Evolutionary conservation across 2,797 vertebrate genomes (phyloP).

Genomic region (Pseudomugil tenellus): DNA sequence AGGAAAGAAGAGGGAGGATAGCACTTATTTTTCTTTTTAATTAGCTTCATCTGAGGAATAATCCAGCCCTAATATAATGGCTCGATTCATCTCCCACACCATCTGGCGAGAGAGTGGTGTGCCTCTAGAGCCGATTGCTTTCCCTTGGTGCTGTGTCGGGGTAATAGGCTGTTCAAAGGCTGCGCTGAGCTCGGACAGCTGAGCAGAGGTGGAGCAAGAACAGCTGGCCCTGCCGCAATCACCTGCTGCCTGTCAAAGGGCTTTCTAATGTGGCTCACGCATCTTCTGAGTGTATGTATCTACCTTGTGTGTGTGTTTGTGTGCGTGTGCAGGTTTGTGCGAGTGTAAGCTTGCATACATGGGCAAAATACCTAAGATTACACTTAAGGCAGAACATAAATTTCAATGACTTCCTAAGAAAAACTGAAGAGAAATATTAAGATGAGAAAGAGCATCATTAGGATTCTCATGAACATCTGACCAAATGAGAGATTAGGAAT

Average conservation of each 20-base stretch:
- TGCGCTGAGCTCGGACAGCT: conserved; percentile 83
- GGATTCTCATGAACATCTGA: conserved; percentile 66
- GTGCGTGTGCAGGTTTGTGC: conserved; percentile 33
- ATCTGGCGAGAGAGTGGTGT: conserved; percentile 82
- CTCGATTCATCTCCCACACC: conserved; percentile 86
- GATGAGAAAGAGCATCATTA: conserved; percentile 53
- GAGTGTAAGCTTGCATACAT: conserved; percentile 17
- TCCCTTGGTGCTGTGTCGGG: conserved; percentile 81
- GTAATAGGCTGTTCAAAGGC: conserved; percentile 87
- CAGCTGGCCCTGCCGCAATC: conserved; percentile 81
- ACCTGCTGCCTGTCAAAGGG: conserved; percentile 82
- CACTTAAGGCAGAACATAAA: conserved; percentile 35
- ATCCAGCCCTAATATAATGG: conserved; percentile 85
- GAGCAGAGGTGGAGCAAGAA: conserved; percentile 84
- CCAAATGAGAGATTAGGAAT: conserved; percentile 34
- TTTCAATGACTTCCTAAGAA: conserved; percentile 20
- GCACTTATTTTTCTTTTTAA: conserved; percentile 83
- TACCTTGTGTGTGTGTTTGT: conserved; percentile 34
- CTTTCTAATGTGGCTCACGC: conserved; percentile 60
- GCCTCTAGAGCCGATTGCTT: conserved; percentile 84
- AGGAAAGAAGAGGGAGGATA: conserved; percentile 70
- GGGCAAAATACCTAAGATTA: conserved; percentile 43
- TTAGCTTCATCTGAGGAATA: conserved; percentile 88
- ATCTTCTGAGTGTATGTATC: conserved; percentile 56
- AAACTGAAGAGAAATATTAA: conserved; percentile 21